Base-by-base conservation (phyloP, 2,113 vertebrate genomes). In the Benitochromis conjunctus region DNA sequence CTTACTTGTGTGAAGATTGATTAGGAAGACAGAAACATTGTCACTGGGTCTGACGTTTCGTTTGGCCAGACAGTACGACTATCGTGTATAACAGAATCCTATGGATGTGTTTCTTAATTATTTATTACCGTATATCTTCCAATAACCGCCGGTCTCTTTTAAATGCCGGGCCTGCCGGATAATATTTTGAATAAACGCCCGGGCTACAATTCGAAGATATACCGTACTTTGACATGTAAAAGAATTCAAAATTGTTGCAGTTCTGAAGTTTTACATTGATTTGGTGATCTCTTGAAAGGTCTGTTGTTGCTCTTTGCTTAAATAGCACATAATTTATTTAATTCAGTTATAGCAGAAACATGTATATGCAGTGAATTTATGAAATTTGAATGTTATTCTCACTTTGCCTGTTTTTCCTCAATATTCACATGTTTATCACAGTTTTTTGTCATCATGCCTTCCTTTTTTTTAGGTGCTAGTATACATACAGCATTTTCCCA, bases 1-100 rank as follows among this genome's bases (percentile, higher is more conserved):
- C 9, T 60, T 18, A 83, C 57, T 79, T 74, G 24, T 58, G 48
- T 66, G 16, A 54, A 26, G 86, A 83, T 84, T 89, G 81, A 86
- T 85, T 62, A 69, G 18, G 13, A 81, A 64, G 64, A 76, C 34
- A 34, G 78, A 66, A 69, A 13, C 16, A 36, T 10, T 2, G 12
- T 66, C 26, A 29, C 9, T 34, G 55, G 7, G 24, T 78, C 24
- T n/a, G 29, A n/a, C 24, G 13, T 55, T 46, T 87, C 5, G 9
- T 85, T 86, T 80, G 60, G 31, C n/a, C 31, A 74, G 55, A 54
- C 10, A 76, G 16, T 13, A 51, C 2, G 6, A 21, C 2, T 43
- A 51, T 79, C 43, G 55, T 77, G 76, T 89, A 85, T 87, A 56
- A 86, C 76, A 38, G 14, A 60, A 38, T 54, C 31, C 24, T 66